phyloP scores from a whole-genome alignment of 2,888 invertebrate species.

The Nipponacmea schrenckii region DNA sequence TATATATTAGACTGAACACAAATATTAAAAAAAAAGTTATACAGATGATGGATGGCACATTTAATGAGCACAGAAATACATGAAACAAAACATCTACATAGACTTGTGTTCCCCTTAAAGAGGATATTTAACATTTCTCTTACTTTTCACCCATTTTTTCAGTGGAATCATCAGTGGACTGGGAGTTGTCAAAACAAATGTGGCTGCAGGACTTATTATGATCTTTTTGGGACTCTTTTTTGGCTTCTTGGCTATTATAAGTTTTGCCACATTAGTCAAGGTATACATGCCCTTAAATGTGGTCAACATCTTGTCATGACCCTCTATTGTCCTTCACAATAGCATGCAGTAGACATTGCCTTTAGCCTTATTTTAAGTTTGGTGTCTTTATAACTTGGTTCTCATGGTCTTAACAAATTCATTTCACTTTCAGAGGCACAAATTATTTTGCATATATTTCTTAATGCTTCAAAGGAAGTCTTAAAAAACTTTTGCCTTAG shows the following conservation, averaged over 20 bases:
- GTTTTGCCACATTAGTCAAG: slow-evolving; percentile 84
- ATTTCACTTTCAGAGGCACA: too few species aligned
- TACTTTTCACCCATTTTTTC: slow-evolving; percentile 33
- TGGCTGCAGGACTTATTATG: slow-evolving; percentile 81
- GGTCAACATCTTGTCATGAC: background rate
- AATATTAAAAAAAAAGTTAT: too few species aligned
- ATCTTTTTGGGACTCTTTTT: slow-evolving; percentile 76
- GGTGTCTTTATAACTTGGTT: background rate
- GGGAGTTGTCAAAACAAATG: slow-evolving; percentile 69
- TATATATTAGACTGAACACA: too few species aligned
- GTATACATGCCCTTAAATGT: slow-evolving; percentile 70
- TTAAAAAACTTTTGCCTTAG: too few species aligned
- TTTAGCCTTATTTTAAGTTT: background rate
- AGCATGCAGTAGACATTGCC: background rate
- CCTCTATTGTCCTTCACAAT: background rate
- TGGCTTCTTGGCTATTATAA: slow-evolving; percentile 48
- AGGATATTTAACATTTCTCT: too few species aligned
- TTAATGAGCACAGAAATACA: too few species aligned
- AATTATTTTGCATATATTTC: too few species aligned
- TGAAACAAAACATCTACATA: too few species aligned
- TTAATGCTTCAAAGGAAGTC: too few species aligned
- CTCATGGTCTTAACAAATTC: too few species aligned
- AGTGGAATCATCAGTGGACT: slow-evolving; percentile 86
- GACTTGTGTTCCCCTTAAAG: too few species aligned
- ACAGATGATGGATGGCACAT: too few species aligned